phyloP scores from a whole-genome alignment of 1,140 invertebrate genomes.

The Drosophila persimilis region DNA sequence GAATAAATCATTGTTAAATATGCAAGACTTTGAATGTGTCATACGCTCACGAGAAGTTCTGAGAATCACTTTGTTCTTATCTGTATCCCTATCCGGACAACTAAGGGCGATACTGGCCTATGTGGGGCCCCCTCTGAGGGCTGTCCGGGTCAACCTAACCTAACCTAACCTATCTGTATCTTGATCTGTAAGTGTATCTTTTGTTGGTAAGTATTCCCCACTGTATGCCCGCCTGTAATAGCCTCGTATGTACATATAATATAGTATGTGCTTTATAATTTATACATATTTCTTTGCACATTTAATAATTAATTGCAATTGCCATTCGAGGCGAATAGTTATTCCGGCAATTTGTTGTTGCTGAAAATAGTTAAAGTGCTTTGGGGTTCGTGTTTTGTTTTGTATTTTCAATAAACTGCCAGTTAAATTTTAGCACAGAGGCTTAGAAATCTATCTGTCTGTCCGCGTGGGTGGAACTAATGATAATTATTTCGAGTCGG shows the following conservation, averaged over 20 bases:
- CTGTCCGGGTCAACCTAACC: too few relatives aligned
- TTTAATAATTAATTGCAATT: constrained; percentile 43
- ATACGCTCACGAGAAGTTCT: not conserved
- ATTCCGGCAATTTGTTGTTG: constrained; percentile 6
- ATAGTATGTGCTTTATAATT: not conserved
- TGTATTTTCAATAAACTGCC: constrained; percentile 19
- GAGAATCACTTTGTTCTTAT: constrained; percentile 1
- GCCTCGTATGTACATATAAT: not conserved
- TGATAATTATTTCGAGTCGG: constrained; percentile 52
- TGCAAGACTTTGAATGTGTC: constrained; percentile 26
- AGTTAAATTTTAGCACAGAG: constrained; percentile 24
- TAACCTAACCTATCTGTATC: too few relatives aligned
- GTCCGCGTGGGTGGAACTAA: constrained; percentile 19
- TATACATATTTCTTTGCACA: constrained; percentile 24
- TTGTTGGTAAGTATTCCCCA: constrained; percentile 14
- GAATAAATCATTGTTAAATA: constrained; percentile 7
- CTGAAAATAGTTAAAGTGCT: constrained; percentile 17
- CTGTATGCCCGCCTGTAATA: constrained; percentile 1
- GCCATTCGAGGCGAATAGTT: not conserved
- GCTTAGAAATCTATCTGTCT: not conserved
- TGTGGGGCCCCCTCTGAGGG: too few relatives aligned
- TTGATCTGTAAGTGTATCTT: not conserved
- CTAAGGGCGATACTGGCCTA: too few relatives aligned
- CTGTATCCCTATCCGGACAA: too few relatives aligned
- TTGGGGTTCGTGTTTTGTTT: constrained; percentile 36